A percentile compares a stretch with the other conserved stretches of the same genome.
Conservation (phyloP, 2,113 vertebrate genomes). For the Elephas maximus region DNA sequence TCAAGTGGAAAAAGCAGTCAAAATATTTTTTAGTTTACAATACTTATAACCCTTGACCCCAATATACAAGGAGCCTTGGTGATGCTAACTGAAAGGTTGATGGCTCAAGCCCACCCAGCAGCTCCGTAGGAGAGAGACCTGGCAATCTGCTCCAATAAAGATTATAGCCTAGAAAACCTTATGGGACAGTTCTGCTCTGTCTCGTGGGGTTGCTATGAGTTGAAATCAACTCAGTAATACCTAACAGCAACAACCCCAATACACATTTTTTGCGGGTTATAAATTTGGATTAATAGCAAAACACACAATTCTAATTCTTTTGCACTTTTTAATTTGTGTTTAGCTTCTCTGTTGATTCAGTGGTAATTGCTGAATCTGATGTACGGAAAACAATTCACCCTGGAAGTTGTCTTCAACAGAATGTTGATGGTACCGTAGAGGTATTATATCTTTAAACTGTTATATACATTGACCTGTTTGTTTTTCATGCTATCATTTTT, state of each 20-base stretch:
- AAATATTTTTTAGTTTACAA: background rate
- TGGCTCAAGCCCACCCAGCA: background rate
- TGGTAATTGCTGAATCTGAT: constrained; percentile 72
- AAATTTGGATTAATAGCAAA: constrained; percentile 19
- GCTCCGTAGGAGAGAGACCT: background rate
- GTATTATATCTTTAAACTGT: constrained; percentile 80
- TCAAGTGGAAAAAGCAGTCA: constrained; percentile 42
- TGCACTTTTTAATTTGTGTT: constrained; percentile 60
- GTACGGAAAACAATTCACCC: constrained; percentile 63
- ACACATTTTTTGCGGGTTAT: background rate
- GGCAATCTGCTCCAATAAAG: background rate
- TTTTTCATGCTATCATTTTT: constrained; percentile 55
- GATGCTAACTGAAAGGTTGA: background rate
- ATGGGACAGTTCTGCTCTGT: background rate
- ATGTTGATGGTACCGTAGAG: constrained; percentile 76
- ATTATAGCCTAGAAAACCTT: background rate
- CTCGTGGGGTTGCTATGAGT: background rate
- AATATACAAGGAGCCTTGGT: background rate
- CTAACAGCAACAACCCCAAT: background rate
- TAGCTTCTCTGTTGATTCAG: constrained; percentile 77
- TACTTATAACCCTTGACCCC: background rate
- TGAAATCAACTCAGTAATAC: background rate
- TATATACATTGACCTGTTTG: background rate
- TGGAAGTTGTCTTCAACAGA: constrained; percentile 80
- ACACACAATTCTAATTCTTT: constrained; percentile 39